These are phyloP conservation scores for Amphilophus citrinellus DNA, from an alignment of 2,113 vertebrate species.

Conservation along the genomic window DNA sequence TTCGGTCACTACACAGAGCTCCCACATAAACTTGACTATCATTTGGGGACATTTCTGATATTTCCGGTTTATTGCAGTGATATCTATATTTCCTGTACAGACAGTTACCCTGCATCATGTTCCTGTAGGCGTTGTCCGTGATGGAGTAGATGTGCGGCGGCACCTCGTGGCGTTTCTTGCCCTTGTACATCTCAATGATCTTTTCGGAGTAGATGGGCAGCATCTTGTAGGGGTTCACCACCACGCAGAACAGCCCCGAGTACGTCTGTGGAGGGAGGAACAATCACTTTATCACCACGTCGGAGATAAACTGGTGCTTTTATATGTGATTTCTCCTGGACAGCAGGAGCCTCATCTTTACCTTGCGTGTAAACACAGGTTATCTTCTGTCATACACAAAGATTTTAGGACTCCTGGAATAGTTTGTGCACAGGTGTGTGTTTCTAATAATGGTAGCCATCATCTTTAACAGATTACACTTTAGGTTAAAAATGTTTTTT, in stretches of 20 bases:
- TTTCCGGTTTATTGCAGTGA: neutral
- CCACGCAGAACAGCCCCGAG: conserved; percentile 96
- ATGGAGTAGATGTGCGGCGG: conserved; percentile 98
- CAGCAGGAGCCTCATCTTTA: neutral
- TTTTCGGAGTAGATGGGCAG: conserved; percentile 97
- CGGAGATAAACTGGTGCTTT: neutral
- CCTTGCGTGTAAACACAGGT: neutral
- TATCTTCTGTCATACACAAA: neutral
- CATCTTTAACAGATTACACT: neutral
- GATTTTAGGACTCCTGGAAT: neutral
- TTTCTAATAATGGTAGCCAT: neutral
- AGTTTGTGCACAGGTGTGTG: neutral
- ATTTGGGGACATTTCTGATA: neutral
- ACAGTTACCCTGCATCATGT: conserved; percentile 94
- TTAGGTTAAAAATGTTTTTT: neutral
- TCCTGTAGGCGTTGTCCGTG: conserved; percentile 95
- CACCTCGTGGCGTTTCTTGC: conserved; percentile 97
- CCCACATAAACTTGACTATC: neutral
- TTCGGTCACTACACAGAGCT: neutral
- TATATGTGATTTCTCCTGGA: rapidly evolving
- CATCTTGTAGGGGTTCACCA: conserved; percentile 97
- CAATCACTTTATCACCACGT: neutral
- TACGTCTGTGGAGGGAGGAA: conserved; percentile 85
- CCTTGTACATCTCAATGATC: conserved; percentile 98
- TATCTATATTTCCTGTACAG: neutral